Percentiles rank a stretch among this genome's conserved stretches.
These are phyloP conservation scores for Nebria salina DNA, from an alignment of 2,888 invertebrate species.

Conservation along the genomic window DNA sequence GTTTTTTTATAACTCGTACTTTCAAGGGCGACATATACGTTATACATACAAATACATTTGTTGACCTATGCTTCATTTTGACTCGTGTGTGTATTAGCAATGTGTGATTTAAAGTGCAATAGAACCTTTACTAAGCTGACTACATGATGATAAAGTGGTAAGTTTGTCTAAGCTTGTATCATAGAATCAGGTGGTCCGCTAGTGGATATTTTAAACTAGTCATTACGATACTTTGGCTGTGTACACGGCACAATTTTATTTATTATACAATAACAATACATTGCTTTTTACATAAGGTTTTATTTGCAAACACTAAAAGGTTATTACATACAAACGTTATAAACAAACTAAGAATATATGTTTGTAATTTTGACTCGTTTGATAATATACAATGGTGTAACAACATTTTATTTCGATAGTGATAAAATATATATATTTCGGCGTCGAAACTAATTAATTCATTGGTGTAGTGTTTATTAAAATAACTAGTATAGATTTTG, in stretches of 20 bases:
- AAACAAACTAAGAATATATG: slow-evolving; percentile 11
- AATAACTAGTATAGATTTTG: no score
- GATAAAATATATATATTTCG: not conserved
- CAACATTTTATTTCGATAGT: not conserved
- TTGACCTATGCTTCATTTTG: slow-evolving; percentile 36
- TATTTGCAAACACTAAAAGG: not conserved
- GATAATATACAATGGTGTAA: not conserved
- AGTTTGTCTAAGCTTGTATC: slow-evolving; percentile 31
- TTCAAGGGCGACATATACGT: slow-evolving; percentile 36
- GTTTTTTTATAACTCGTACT: not conserved
- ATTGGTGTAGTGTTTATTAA: no score
- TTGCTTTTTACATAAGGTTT: not conserved
- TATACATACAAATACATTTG: slow-evolving; percentile 18
- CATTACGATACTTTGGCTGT: slow-evolving; percentile 36
- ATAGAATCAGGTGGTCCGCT: slow-evolving; percentile 40
- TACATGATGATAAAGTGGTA: slow-evolving; percentile 17
- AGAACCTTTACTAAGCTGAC: slow-evolving; percentile 20
- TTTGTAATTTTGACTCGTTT: not conserved
- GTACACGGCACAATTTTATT: slow-evolving; percentile 21
- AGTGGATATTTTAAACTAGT: slow-evolving; percentile 38
- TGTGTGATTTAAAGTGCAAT: slow-evolving; percentile 24
- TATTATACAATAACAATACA: slow-evolving; percentile 2
- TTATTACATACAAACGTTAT: slow-evolving; percentile 14
- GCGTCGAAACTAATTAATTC: no score
- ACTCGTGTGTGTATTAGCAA: slow-evolving; percentile 17